phyloP scores from a whole-genome alignment of 2,113 vertebrate species.

The Halichoerus grypus region DNA sequence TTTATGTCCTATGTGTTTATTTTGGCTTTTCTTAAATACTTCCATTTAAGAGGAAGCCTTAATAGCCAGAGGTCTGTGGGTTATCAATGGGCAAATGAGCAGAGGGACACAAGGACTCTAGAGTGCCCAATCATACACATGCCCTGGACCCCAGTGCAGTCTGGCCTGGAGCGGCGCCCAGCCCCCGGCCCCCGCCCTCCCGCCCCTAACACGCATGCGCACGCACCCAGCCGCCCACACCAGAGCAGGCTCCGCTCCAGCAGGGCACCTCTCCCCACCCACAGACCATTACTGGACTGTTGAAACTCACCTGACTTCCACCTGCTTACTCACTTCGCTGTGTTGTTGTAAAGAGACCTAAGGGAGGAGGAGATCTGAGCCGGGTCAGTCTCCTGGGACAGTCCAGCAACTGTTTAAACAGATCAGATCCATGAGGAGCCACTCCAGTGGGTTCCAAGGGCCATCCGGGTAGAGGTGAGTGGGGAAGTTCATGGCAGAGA shows the following conservation, averaged over 20 bases:
- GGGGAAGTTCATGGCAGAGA: not conserved
- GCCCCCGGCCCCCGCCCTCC: too few species aligned
- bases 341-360: not conserved
- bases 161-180: not conserved
- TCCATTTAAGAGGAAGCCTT: not conserved
- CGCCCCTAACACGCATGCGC: too few species aligned
- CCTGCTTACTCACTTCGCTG: not conserved
- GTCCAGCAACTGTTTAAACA: not conserved
- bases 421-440: not conserved
- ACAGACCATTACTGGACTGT: not conserved
- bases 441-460: not conserved
- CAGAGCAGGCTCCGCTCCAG: too few species aligned
- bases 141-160: accelerated
- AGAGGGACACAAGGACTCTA: not conserved
- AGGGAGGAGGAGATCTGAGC: not conserved
- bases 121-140: not conserved
- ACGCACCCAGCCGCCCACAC: too few species aligned
- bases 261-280: not conserved
- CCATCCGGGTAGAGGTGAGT: not conserved
- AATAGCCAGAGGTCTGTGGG: not conserved
- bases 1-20: not conserved
- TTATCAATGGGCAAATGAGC: not conserved
- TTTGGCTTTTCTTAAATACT: not conserved
- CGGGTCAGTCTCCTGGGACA: not conserved
- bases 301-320: not conserved